Conservation (phyloP, 2,113 vertebrate genomes). For the Percina caprodes region DNA sequence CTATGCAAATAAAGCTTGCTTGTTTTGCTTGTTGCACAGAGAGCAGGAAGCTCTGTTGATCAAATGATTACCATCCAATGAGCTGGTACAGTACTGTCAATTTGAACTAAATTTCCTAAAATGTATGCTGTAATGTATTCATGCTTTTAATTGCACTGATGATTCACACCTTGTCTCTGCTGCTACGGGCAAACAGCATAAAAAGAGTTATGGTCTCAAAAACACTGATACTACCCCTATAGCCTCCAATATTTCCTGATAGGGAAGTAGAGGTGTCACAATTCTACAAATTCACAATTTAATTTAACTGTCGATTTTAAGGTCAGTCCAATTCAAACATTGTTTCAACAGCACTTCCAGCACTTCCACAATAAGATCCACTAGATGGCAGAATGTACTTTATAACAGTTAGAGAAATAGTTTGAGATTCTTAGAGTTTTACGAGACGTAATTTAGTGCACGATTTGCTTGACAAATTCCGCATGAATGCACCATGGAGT, state of each 20-base stretch:
- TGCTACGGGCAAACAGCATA: constrained; percentile 3
- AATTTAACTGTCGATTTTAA: no score
- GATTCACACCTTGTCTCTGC: constrained; percentile 3
- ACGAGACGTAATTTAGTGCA: no score
- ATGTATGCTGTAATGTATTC: not conserved
- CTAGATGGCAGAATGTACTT: no score
- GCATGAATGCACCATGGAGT: no score
- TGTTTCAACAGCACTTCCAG: no score
- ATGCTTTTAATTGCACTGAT: constrained; percentile 5
- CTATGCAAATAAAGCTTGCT: constrained; percentile 6
- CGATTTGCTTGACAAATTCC: no score
- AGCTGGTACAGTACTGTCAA: constrained; percentile 29
- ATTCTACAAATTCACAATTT: no score
- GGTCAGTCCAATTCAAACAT: no score
- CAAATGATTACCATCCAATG: constrained; percentile 12
- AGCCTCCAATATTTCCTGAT: not conserved
- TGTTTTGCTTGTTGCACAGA: constrained; percentile 12
- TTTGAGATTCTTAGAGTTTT: no score
- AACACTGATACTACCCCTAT: not conserved
- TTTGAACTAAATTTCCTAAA: constrained; percentile 29
- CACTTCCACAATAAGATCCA: no score
- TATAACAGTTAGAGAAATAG: no score
- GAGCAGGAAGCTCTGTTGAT: constrained; percentile 2
- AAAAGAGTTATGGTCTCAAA: not conserved
- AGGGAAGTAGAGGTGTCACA: not conserved